Conservation (phyloP, 1,140 invertebrate genomes). For the Magallana gigas region DNA sequence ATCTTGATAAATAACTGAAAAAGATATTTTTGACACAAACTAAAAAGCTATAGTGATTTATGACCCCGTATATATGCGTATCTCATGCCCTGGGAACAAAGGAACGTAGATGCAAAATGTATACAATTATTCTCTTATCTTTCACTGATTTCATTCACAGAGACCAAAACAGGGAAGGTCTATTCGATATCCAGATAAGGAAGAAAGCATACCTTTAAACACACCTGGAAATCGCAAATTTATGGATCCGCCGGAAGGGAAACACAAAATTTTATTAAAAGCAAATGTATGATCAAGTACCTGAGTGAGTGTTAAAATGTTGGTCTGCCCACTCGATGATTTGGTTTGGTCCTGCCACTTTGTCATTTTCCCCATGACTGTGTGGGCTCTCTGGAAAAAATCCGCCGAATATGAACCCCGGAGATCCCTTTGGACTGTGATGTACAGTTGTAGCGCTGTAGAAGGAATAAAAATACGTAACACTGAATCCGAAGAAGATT, state of each 20-base stretch:
- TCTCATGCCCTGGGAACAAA: no score
- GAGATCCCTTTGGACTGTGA: neutral
- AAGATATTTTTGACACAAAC: no score
- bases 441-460: neutral
- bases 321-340: constrained; percentile 62
- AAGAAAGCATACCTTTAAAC: neutral
- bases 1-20: no score
- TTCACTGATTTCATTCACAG: neutral
- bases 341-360: constrained; percentile 54
- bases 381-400: constrained; percentile 61
- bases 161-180: neutral
- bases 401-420: constrained; percentile 13
- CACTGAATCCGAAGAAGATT: constrained; percentile 60
- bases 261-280: neutral
- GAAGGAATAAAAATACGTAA: constrained; percentile 58
- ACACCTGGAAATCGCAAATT: neutral
- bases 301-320: constrained; percentile 60
- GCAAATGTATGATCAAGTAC: constrained; percentile 25
- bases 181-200: neutral
- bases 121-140: neutral
- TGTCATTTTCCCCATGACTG: constrained; percentile 62
- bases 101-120: neutral
- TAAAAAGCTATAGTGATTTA: no score
- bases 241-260: neutral
- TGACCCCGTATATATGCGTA: neutral